These are phyloP conservation scores for Unio delphinus DNA, from an alignment of 2,888 invertebrate genomes.

Conservation along the genomic window DNA sequence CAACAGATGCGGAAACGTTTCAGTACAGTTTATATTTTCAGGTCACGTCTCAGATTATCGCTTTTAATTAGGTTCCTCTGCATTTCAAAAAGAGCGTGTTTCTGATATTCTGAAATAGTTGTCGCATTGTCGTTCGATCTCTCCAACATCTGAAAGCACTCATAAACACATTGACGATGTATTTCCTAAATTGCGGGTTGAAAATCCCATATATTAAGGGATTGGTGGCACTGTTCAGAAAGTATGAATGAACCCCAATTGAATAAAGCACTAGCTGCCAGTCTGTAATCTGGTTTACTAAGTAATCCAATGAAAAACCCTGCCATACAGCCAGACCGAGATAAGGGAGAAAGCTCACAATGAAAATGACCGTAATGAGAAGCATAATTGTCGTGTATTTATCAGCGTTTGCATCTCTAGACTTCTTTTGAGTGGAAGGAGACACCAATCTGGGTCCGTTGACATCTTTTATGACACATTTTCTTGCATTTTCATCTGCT, in stretches of 20 bases:
- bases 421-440: no score
- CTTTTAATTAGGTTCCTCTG: no score
- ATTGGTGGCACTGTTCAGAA: conserved; percentile 23
- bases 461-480: no score
- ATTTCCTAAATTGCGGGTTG: conserved; percentile 21
- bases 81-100: no score
- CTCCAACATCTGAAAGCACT: no score
- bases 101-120: no score
- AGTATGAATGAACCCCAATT: conserved; percentile 21
- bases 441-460: no score
- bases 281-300: conserved; percentile 15
- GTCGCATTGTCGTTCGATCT: no score
- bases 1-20: neutral
- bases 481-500: no score
- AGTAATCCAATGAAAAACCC: conserved; percentile 15
- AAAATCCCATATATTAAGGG: conserved; percentile 30
- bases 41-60: no score
- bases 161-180: no score
- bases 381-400: conserved; percentile 40
- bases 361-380: conserved; percentile 21
- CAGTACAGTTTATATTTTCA: no score
- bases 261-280: conserved; percentile 14
- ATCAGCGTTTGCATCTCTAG: conserved; percentile 19
- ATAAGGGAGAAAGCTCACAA: conserved; percentile 5
- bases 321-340: conserved; percentile 6